Conservation (phyloP, 2,888 invertebrate species). For the Sipha maydis region DNA sequence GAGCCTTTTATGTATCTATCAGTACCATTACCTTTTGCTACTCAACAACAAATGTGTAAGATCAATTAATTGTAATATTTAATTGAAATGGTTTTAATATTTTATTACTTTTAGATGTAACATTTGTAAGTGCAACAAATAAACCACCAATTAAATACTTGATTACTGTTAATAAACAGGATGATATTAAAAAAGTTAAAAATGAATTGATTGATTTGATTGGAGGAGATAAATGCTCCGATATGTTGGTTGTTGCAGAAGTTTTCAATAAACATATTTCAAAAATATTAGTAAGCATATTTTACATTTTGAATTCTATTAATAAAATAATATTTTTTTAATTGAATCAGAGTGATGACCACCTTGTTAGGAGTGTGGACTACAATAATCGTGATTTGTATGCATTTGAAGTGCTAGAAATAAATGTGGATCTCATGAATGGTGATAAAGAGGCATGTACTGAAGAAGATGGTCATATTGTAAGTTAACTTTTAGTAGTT, state of each 20-base stretch:
- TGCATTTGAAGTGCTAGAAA: slow-evolving; percentile 65
- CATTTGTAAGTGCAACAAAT: slow-evolving; percentile 70
- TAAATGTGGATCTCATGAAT: slow-evolving; percentile 13
- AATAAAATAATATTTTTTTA: neutral
- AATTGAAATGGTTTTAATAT: neutral
- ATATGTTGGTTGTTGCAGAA: slow-evolving; percentile 70
- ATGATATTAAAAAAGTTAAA: slow-evolving; percentile 71
- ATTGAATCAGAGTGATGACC: slow-evolving; percentile 70
- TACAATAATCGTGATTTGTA: slow-evolving; percentile 70
- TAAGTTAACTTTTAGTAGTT: slow-evolving; percentile 14
- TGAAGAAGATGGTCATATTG: neutral
- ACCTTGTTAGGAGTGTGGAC: slow-evolving; percentile 70
- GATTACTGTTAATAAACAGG: slow-evolving; percentile 72
- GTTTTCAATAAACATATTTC: slow-evolving; percentile 73
- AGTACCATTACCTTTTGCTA: slow-evolving; percentile 74
- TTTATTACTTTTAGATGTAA: slow-evolving; percentile 68
- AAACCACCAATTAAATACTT: slow-evolving; percentile 69
- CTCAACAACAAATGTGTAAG: slow-evolving; percentile 72
- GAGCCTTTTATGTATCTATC: slow-evolving; percentile 78
- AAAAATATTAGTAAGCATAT: slow-evolving; percentile 70
- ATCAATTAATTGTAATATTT: slow-evolving; percentile 63
- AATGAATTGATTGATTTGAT: slow-evolving; percentile 69
- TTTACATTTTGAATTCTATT: neutral
- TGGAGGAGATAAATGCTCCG: slow-evolving; percentile 67
- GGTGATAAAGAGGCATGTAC: neutral